A percentile compares a stretch with the other conserved stretches of the same genome.
phyloP scores from a whole-genome alignment of 2,113 vertebrate genomes.

The Paedocypris sp. region DNA sequence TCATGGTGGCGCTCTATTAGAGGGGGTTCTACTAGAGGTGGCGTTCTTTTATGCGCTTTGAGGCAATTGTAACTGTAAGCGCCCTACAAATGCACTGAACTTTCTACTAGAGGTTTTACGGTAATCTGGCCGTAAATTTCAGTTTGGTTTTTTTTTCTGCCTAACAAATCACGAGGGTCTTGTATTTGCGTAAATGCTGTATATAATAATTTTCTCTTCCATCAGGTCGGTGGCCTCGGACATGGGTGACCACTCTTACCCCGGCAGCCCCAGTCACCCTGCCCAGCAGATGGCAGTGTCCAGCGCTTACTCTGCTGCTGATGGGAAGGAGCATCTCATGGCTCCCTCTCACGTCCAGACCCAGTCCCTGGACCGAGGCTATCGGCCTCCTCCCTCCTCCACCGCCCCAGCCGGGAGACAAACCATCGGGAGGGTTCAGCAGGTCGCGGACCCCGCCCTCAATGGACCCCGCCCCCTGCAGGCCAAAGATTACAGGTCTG shows the following conservation, averaged over 20 bases:
- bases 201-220: neutral
- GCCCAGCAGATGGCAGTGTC: slow-evolving; percentile 54
- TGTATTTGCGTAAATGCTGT: no score
- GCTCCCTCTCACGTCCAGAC: slow-evolving; percentile 61
- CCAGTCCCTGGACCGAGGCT: slow-evolving; percentile 66
- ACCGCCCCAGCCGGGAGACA: slow-evolving; percentile 56
- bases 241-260: slow-evolving; percentile 66
- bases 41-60: no score
- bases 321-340: slow-evolving; percentile 61
- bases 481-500: slow-evolving; percentile 73
- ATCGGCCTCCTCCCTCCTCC: slow-evolving; percentile 42
- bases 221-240: slow-evolving; percentile 74
- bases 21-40: no score
- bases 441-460: slow-evolving; percentile 60
- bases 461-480: slow-evolving; percentile 77
- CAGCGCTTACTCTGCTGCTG: slow-evolving; percentile 50
- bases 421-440: slow-evolving; percentile 68
- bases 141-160: no score
- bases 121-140: no score
- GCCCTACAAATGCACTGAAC: no score
- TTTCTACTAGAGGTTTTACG: no score
- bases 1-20: no score
- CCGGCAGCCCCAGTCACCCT: slow-evolving; percentile 76
- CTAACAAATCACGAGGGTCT: no score
- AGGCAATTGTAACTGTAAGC: no score